Evolutionary conservation across 2,888 invertebrate genomes (phyloP).

Genomic region (Polydrusus cervinus): DNA sequence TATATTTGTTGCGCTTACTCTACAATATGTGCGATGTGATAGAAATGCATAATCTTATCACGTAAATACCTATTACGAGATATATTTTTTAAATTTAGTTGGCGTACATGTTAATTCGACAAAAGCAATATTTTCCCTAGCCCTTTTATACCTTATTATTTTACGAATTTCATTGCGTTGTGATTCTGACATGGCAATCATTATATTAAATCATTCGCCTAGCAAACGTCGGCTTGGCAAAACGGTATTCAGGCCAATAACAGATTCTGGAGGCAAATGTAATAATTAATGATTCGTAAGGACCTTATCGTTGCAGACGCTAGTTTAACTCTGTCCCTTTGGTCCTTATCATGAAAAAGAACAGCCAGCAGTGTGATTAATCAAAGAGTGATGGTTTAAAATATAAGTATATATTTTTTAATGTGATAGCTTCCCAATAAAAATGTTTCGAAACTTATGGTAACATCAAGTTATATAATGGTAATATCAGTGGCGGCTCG

Average conservation of each 20-base stretch:
- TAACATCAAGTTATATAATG: no score
- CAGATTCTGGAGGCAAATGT: conserved; percentile 46
- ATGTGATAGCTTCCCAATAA: no score
- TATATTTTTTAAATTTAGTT: not conserved
- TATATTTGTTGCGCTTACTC: no score
- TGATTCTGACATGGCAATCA: conserved; percentile 33
- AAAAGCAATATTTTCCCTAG: conserved; percentile 4
- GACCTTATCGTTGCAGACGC: conserved; percentile 40
- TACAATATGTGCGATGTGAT: no score
- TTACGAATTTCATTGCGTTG: conserved; percentile 25
- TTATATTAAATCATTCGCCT: conserved; percentile 38
- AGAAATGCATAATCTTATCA: no score
- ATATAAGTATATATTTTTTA: not conserved
- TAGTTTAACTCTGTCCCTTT: conserved; percentile 10
- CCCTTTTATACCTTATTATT: conserved; percentile 14
- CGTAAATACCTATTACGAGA: no score
- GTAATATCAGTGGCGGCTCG: no score
- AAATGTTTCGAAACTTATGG: no score
- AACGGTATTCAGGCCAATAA: conserved; percentile 43
- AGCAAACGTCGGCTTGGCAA: conserved; percentile 29
- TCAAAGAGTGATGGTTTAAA: conserved; percentile 13
- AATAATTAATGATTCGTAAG: conserved; percentile 46
- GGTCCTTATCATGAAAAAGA: conserved; percentile 36
- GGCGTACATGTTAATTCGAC: conserved; percentile 13
- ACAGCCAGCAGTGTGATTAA: conserved; percentile 34